Evolutionary conservation across 1,140 invertebrate species (phyloP), one percentile per base, ranked within the genome.

Genomic region (Eumaeus atala): DNA sequence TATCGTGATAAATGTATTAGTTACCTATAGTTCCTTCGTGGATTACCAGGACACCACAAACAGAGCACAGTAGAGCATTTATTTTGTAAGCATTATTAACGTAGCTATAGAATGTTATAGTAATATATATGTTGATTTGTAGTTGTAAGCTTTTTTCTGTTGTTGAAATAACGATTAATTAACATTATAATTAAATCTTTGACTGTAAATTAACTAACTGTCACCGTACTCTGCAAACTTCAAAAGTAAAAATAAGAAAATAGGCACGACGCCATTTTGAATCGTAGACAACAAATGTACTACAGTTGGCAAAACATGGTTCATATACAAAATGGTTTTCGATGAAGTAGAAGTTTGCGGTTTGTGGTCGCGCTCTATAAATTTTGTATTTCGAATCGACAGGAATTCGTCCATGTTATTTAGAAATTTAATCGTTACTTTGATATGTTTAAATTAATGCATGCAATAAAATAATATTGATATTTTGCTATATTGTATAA

Each of bases 41-140:
- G 40, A 44, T 16, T 44, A 44, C 40, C 14, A 8, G 40, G 40
- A 12, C 38, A 12, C 38, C 38, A 40, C 14, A 14, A 49, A 64
- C 60, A 71, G 59, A 70, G 69, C 72, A 77, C 58, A 59, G 64
- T 81, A 83, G 77, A 74, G 76, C 75, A 80, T 83, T 86, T 84
- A 81, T 77, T 74, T 58, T 72, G 51, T 81, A 84, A 86, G 77
- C 67, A 77, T 81, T 44, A 44, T 44, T 77, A 83, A 80, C 72
- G 62, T 77, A 76, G 70, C 50, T 34, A 38, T 84, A 84, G 74
- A 57, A 77, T 79, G 78, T 84, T 82, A 87, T 82, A 83, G 77
- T 87, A 87, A 87, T 87, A 84, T 28, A 28, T 84, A 87, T 87
- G 84, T 87, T 87, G 84, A 84, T 77, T 86, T 82, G 73, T 84